These are phyloP conservation scores for Parazoanthus darwini DNA, from an alignment of 92 coral and sea anemone species.

Conservation along the genomic window DNA sequence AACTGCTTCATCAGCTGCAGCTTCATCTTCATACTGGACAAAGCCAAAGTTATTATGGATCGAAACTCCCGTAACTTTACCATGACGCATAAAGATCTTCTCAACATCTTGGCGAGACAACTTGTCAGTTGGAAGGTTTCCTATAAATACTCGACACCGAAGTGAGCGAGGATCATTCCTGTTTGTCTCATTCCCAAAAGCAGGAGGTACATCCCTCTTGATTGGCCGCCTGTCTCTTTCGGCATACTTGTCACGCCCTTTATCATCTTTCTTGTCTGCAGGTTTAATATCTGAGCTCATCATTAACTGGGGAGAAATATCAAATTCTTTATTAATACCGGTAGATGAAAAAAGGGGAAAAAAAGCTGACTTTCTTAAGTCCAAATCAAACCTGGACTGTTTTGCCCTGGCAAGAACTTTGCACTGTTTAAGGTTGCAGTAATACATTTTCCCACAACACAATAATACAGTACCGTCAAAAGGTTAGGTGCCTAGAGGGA, in stretches of 20 bases:
- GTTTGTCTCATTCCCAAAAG: constrained; percentile 70
- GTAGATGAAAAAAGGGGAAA: no score
- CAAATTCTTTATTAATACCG: background rate
- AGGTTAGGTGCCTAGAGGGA: no score
- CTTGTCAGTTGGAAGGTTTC: constrained; percentile 79
- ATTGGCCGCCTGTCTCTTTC: constrained; percentile 29
- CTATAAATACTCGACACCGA: constrained; percentile 92
- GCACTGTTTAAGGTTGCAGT: no score
- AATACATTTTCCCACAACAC: no score
- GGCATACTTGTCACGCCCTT: constrained; percentile 2
- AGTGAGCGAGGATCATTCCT: constrained; percentile 87
- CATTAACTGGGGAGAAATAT: background rate
- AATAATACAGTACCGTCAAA: no score
- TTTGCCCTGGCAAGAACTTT: no score
- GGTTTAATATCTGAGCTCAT: constrained; percentile 35
- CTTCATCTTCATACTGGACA: constrained; percentile 93
- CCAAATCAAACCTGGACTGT: no score
- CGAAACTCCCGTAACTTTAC: constrained; percentile 80
- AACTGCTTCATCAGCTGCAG: constrained; percentile 86
- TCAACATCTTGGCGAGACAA: constrained; percentile 87
- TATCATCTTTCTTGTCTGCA: constrained; percentile 38
- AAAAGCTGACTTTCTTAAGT: no score
- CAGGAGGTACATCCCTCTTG: background rate
- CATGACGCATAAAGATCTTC: constrained; percentile 78
- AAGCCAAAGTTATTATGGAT: constrained; percentile 90